Percentiles rank a stretch among this genome's conserved stretches.
phyloP scores from a whole-genome alignment of 2,888 invertebrate species.

The Rhingia rostrata region DNA sequence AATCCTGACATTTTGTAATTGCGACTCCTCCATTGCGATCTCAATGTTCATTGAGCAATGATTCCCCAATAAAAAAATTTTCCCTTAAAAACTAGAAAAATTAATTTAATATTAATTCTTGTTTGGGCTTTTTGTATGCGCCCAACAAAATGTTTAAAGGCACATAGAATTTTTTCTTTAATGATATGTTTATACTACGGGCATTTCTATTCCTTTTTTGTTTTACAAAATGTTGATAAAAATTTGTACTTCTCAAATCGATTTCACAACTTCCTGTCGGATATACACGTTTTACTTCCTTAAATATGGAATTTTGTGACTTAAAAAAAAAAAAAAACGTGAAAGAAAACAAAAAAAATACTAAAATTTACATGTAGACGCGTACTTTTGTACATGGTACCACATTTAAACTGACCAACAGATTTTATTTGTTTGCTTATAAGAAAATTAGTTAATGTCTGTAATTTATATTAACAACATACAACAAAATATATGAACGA shows the following conservation, averaged over 20 bases:
- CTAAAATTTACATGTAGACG: no score
- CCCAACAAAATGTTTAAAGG: conserved; percentile 23
- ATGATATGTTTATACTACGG: no score
- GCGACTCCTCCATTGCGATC: background rate
- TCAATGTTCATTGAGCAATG: conserved; percentile 8
- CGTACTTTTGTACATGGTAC: background rate
- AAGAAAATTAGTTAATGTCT: conserved; percentile 2
- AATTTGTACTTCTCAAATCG: conserved; percentile 55
- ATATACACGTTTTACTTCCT: background rate
- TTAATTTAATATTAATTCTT: background rate
- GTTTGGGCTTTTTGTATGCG: background rate
- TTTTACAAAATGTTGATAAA: conserved; percentile 29
- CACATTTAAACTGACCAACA: background rate
- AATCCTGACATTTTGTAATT: background rate
- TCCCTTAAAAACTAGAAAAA: background rate
- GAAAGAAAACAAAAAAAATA: no score
- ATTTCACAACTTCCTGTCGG: conserved; percentile 16
- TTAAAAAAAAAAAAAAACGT: no score
- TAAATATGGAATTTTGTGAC: no score
- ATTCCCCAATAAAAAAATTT: background rate
- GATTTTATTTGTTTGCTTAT: background rate
- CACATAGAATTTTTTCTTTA: conserved; percentile 39
- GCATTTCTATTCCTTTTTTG: background rate
- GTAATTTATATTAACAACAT: background rate
- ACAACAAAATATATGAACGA: background rate